These are phyloP conservation scores for Geopemphigus sp. DNA, from an alignment of 1,140 invertebrate species.

Conservation along the genomic window DNA sequence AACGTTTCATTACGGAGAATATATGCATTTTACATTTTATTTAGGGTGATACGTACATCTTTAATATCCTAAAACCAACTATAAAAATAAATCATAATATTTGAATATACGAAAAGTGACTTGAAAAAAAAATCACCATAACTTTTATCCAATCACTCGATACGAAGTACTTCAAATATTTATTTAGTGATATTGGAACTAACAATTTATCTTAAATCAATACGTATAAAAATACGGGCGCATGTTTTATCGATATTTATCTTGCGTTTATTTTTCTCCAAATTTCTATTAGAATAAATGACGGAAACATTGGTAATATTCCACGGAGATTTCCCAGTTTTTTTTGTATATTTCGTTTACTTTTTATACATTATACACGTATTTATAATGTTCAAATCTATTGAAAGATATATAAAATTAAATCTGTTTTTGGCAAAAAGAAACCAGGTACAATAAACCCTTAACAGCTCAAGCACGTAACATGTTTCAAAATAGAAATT, in stretches of 20 bases:
- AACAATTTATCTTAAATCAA: too few species aligned
- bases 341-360: not conserved
- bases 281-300: not conserved
- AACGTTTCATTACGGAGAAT: too few species aligned
- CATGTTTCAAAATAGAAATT: constrained; percentile 13
- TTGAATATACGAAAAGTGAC: too few species aligned
- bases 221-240: too few species aligned
- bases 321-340: not conserved
- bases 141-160: too few species aligned
- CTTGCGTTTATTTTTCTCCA: not conserved
- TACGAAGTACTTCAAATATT: too few species aligned
- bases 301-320: not conserved
- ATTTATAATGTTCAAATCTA: not conserved
- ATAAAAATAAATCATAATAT: too few species aligned
- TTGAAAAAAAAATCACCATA: too few species aligned
- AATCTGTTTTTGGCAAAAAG: constrained; percentile 1
- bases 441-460: not conserved
- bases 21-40: too few species aligned
- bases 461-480: not conserved
- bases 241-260: not conserved
- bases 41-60: too few species aligned
- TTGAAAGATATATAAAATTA: not conserved
- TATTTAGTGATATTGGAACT: too few species aligned
- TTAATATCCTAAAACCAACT: too few species aligned
- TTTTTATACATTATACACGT: not conserved